These are phyloP conservation scores for Andrena praecox DNA, from an alignment of 2,888 invertebrate genomes.

Conservation along the genomic window DNA sequence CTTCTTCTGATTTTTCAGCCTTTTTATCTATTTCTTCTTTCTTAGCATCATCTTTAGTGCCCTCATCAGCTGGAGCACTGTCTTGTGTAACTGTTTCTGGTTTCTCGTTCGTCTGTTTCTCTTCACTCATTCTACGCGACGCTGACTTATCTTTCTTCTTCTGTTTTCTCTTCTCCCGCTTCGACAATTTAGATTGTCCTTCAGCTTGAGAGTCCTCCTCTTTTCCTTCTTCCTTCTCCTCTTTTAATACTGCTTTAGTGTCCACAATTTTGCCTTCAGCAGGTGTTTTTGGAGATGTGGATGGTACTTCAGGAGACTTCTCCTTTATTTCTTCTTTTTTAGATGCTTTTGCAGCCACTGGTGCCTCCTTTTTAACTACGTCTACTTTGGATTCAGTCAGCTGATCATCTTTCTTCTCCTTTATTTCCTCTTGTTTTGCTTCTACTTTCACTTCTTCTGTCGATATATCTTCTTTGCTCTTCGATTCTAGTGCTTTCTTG, in stretches of 20 bases:
- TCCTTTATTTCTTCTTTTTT: background rate
- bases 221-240: background rate
- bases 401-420: background rate
- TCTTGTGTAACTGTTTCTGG: background rate
- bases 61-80: background rate
- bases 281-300: slow-evolving; percentile 3
- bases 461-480: slow-evolving; percentile 3
- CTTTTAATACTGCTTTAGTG: background rate
- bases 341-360: background rate
- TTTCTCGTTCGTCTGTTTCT: slow-evolving; percentile 36
- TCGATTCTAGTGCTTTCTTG: background rate
- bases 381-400: background rate
- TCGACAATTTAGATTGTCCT: slow-evolving; percentile 27
- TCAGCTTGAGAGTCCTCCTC: slow-evolving; percentile 14
- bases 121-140: slow-evolving; percentile 37
- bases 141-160: slow-evolving; percentile 36
- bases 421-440: background rate
- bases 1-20: background rate
- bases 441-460: background rate
- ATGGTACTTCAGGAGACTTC: slow-evolving; percentile 33
- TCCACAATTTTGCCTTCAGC: slow-evolving; percentile 44
- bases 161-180: slow-evolving; percentile 40
- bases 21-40: background rate
- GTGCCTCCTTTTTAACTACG: background rate
- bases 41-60: background rate